phyloP scores from a whole-genome alignment of 2,113 vertebrate genomes.

The Epinephelus lanceolatus region DNA sequence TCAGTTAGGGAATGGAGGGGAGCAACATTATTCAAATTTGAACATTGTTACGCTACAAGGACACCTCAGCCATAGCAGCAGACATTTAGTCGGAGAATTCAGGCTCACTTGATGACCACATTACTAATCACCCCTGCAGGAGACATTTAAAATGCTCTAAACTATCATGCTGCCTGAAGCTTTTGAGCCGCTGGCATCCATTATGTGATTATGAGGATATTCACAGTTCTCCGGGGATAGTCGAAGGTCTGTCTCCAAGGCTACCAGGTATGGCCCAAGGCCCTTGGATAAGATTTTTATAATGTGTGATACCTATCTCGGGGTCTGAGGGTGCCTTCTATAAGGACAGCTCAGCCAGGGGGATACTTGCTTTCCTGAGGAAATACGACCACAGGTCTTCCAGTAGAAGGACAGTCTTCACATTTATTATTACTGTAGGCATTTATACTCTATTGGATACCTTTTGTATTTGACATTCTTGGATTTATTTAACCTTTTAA shows the following conservation, averaged over 20 bases:
- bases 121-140: conserved; percentile 63
- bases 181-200: conserved; percentile 40
- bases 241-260: conserved; percentile 22
- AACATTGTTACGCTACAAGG: conserved; percentile 14
- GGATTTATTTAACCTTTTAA: conserved; percentile 3
- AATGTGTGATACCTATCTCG: conserved; percentile 39
- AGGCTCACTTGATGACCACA: conserved; percentile 39
- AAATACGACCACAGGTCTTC: conserved; percentile 1
- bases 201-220: conserved; percentile 63
- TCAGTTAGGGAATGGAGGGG: neutral
- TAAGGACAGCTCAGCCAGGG: conserved; percentile 7
- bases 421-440: neutral
- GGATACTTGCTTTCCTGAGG: neutral
- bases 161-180: conserved; percentile 48
- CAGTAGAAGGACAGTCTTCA: conserved; percentile 6
- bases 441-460: neutral
- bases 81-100: conserved; percentile 54
- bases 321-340: conserved; percentile 1
- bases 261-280: conserved; percentile 35
- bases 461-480: neutral
- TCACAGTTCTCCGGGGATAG: conserved; percentile 49
- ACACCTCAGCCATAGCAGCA: conserved; percentile 37
- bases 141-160: conserved; percentile 48
- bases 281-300: conserved; percentile 17
- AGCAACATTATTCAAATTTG: conserved; percentile 27